phyloP scores from a whole-genome alignment of 1,140 invertebrate genomes.

The Steinernema khuongi region DNA sequence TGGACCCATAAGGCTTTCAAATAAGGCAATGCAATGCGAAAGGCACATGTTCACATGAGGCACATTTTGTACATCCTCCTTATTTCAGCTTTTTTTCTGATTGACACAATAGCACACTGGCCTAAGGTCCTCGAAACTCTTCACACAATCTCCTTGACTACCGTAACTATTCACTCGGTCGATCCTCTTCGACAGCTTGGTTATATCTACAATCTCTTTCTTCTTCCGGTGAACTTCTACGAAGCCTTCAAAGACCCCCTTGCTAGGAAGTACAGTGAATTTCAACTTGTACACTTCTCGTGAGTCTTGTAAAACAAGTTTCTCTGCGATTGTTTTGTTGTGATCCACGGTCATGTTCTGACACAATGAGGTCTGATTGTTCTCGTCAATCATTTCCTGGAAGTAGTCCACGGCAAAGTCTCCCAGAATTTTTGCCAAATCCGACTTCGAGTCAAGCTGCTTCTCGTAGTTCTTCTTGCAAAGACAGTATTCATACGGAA shows the following conservation, averaged over 20 bases:
- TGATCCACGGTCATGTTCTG: neutral
- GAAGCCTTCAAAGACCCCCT: neutral
- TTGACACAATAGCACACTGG: neutral
- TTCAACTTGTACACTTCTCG: neutral
- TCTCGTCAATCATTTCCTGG: neutral
- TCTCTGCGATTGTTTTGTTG: neutral
- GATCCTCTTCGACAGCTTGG: neutral
- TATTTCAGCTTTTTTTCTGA: neutral
- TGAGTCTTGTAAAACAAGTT: neutral
- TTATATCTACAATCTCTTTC: neutral
- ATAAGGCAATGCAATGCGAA: no score
- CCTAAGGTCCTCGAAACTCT: neutral
- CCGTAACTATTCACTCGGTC: conserved; percentile 4
- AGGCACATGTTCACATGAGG: no score
- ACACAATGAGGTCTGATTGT: neutral
- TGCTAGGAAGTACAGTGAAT: neutral
- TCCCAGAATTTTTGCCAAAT: neutral
- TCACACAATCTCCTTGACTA: neutral
- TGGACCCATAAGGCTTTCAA: no score
- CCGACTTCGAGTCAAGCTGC: neutral
- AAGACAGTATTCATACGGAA: conserved; percentile 23
- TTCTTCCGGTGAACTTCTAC: neutral
- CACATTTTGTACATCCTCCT: neutral
- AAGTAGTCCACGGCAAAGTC: neutral
- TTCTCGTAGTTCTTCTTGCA: conserved; percentile 14